phyloP scores from a whole-genome alignment of 2,797 vertebrate species.

The Tokudaia muenninki region DNA sequence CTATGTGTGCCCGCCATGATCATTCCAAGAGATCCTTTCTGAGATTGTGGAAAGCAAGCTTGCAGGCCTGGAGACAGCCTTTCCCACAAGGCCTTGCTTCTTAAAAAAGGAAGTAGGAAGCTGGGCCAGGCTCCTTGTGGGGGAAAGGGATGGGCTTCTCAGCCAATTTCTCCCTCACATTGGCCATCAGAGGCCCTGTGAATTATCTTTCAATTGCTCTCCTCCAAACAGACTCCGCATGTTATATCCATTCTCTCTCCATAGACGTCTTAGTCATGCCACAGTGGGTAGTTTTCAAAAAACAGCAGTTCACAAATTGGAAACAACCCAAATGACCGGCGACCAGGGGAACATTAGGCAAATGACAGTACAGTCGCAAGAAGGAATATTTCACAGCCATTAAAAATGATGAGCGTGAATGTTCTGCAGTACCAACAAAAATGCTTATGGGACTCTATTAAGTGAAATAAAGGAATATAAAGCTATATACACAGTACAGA shows the following conservation, averaged over 20 bases:
- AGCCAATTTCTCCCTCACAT: not conserved
- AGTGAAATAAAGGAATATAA: constrained; percentile 65
- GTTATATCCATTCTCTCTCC: not conserved
- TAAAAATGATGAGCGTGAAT: constrained; percentile 63
- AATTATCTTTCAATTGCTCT: not conserved
- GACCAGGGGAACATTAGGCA: constrained; percentile 23
- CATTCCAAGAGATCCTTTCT: not conserved
- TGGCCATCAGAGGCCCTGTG: not conserved
- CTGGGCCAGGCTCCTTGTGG: too few relatives aligned
- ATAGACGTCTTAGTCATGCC: not conserved
- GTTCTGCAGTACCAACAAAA: not conserved
- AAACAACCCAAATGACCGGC: constrained; percentile 57
- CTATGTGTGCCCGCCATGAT: not conserved
- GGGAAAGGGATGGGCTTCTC: not conserved
- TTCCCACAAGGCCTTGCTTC: constrained; percentile 16
- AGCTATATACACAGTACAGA: not conserved
- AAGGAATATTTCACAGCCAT: constrained; percentile 54
- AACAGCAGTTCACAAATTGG: constrained; percentile 62
- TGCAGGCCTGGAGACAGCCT: not conserved
- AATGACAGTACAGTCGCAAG: constrained; percentile 23
- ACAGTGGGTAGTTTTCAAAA: constrained; percentile 38
- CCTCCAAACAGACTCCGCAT: not conserved
- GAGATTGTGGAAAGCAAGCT: not conserved
- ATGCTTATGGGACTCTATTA: constrained; percentile 46
- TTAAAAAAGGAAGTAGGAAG: not conserved